A percentile compares a stretch with the other conserved stretches of the same genome.
Conservation (phyloP, 1,140 invertebrate species). For the Cherax destructor region DNA sequence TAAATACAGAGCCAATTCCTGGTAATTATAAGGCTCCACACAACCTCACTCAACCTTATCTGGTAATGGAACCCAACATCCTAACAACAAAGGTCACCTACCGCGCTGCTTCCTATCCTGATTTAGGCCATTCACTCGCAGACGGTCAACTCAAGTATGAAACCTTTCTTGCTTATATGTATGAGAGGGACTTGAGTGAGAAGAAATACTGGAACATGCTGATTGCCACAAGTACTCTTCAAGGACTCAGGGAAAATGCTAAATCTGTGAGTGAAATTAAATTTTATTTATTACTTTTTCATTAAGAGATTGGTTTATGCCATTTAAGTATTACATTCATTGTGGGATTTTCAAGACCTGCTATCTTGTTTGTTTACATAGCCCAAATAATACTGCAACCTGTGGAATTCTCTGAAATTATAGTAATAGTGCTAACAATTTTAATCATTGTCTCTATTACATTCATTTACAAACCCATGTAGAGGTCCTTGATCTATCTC, state of each 20-base stretch:
- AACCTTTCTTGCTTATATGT: slow-evolving; percentile 82
- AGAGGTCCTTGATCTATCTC: no score
- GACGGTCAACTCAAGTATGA: slow-evolving; percentile 76
- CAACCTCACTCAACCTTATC: slow-evolving; percentile 77
- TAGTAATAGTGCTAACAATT: no score
- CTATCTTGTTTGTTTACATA: no score
- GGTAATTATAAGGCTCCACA: slow-evolving; percentile 81
- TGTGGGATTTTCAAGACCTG: no score
- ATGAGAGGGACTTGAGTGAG: slow-evolving; percentile 78
- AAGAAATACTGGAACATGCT: slow-evolving; percentile 81
- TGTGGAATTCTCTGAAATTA: no score
- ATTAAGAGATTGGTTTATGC: no score
- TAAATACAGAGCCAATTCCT: slow-evolving; percentile 82
- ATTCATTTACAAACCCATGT: no score
- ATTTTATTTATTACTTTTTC: no score
- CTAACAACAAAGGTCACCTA: slow-evolving; percentile 80
- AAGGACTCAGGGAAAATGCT: slow-evolving; percentile 79
- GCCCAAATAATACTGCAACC: no score
- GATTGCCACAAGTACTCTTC: slow-evolving; percentile 80
- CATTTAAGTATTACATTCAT: no score
- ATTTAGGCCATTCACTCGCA: not conserved
- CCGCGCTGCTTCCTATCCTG: slow-evolving; percentile 78
- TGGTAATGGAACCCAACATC: slow-evolving; percentile 77
- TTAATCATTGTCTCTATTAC: no score
- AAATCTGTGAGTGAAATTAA: slow-evolving; percentile 77